Conservation (phyloP, 2,113 vertebrate genomes). For the Scolopax mira region DNA sequence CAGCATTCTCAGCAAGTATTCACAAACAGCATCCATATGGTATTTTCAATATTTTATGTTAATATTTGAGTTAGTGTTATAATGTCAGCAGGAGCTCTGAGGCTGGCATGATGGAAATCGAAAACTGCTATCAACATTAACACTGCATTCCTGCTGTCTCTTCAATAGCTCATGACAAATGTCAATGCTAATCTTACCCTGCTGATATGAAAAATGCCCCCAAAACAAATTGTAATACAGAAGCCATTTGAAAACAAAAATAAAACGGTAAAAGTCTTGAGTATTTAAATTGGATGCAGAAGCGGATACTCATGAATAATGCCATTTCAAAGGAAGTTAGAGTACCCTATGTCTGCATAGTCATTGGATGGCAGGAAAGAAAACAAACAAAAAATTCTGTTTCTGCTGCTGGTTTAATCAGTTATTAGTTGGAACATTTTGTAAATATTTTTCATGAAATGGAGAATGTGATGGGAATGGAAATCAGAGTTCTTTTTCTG, state of each 20-base stretch:
- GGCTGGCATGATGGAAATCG: slow-evolving; percentile 12
- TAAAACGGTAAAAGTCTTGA: not conserved
- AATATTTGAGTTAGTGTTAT: slow-evolving; percentile 61
- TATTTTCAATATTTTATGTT: slow-evolving; percentile 68
- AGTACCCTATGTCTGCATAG: not conserved
- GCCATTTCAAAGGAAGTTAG: not conserved
- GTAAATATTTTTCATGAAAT: not conserved
- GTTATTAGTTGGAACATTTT: not conserved
- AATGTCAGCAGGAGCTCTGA: slow-evolving; percentile 49
- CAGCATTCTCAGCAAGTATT: slow-evolving; percentile 33
- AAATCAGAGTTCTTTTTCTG: not conserved
- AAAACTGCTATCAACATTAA: slow-evolving; percentile 31
- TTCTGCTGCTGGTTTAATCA: not conserved
- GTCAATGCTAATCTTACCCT: slow-evolving; percentile 28
- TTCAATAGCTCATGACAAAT: slow-evolving; percentile 49
- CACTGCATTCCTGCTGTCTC: slow-evolving; percentile 6
- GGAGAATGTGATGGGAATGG: not conserved
- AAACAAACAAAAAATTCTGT: not conserved
- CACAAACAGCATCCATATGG: slow-evolving; percentile 32
- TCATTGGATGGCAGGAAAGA: not conserved
- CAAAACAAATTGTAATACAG: not conserved
- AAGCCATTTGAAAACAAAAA: not conserved
- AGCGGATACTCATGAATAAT: not conserved
- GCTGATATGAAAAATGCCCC: slow-evolving; percentile 20
- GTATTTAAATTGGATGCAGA: not conserved